Base-by-base conservation (phyloP, 2,888 invertebrate species). In the Coelogynopora nodosa region DNA sequence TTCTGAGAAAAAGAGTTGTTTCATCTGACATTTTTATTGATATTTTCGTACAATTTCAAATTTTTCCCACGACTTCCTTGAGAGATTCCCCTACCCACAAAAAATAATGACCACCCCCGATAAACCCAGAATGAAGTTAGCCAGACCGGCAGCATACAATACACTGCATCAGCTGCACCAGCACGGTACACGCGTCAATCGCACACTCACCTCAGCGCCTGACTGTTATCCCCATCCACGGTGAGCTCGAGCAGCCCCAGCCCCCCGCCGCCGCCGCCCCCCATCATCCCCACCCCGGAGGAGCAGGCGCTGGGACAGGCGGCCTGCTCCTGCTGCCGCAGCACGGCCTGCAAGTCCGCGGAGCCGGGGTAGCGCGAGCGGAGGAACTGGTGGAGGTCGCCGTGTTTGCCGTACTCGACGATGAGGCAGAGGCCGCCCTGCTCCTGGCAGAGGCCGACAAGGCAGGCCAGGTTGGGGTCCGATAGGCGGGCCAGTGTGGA, bases 361-460 rank as follows among this genome's bases (percentile, higher is more conserved):
- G 74, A 74, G 2, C 74, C 74, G 5, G 95, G 94, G 27, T 93
- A 91, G 89, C 94, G 94, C 18, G 94, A 94, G 89, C 95, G 94
- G 81, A 96, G 93, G 92, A 94, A 96, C 92, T 93, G 94, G 88
- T 95, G 94, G 88, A 97, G 93, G 90, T 96, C 96, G 30, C 96
- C 96, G 88, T 95, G 94, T 91, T 95, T 95, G 90, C 96, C 95
- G 92, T 96, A 96, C 92, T 96, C 96, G 90, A 95, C 94, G 26
- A 95, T 94, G 88, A 95, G 95, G 91, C 95, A 95, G 90, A 95
- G 94, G 28, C 95, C 95, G 90, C 95, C 95, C 89, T 95, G 94
- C 30, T 94, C 93, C 85, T 94, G 94, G 90, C 95, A 95, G 89
- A 95, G 93, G 28, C 95, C 95, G 84, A 95, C 93, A 88, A 95